Evolutionary conservation across 2,888 invertebrate species (phyloP).

Genomic region (Heliconius hortense): DNA sequence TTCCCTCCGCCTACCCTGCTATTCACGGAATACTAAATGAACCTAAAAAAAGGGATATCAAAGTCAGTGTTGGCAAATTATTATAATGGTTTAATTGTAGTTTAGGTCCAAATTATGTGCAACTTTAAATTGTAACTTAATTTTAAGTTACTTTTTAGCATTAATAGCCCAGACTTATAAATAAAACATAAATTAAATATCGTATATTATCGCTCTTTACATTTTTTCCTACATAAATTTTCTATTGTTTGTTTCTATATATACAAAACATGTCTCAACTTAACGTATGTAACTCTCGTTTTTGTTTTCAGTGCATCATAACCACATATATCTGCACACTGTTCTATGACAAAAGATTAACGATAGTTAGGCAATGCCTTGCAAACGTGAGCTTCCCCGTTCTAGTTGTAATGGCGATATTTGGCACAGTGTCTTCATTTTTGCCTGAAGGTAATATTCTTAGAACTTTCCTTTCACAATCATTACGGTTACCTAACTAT

Average conservation of each 20-base stretch:
- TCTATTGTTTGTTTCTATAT: not conserved
- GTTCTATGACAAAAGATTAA: conserved; percentile 71
- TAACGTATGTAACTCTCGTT: conserved; percentile 23
- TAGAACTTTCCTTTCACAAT: not conserved
- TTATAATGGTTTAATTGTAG: too few species aligned
- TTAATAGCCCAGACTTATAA: too few species aligned
- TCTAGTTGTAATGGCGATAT: conserved; percentile 70
- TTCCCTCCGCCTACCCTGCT: too few species aligned
- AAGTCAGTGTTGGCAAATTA: too few species aligned
- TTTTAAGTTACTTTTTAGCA: too few species aligned
- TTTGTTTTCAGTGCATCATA: conserved; percentile 70
- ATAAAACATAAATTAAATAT: too few species aligned
- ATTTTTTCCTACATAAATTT: not conserved
- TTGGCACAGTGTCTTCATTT: conserved; percentile 70
- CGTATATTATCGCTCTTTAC: not conserved
- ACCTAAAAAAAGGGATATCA: too few species aligned
- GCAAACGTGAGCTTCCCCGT: conserved; percentile 75
- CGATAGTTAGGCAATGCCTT: conserved; percentile 71
- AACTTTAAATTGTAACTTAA: too few species aligned
- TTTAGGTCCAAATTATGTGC: too few species aligned
- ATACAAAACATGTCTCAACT: not conserved
- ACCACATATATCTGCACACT: conserved; percentile 72
- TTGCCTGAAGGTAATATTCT: conserved; percentile 64
- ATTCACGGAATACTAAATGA: too few species aligned
- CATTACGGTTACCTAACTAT: not conserved